A percentile compares a stretch with the other conserved stretches of the same genome.
phyloP scores from a whole-genome alignment of 1,140 invertebrate species.

The Neotoxoptera formosana region DNA sequence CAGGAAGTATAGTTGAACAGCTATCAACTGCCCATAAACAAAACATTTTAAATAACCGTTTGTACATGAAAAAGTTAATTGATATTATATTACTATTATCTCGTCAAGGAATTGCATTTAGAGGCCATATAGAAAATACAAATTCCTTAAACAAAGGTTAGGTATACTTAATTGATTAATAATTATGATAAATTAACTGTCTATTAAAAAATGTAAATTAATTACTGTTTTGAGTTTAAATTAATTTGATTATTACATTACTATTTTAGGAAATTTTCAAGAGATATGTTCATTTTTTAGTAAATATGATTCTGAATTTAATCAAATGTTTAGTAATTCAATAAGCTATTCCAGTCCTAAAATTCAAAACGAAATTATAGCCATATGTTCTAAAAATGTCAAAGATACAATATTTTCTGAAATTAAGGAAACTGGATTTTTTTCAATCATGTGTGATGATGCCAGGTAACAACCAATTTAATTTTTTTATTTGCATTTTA shows the following conservation, averaged over 20 bases:
- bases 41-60: not conserved
- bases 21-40: not conserved
- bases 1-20: not conserved
- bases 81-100: constrained; percentile 28
- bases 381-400: not conserved
- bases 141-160: not conserved
- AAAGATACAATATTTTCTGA: constrained; percentile 1
- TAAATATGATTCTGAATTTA: constrained; percentile 19
- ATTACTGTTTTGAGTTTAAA: not conserved
- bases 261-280: constrained; percentile 23
- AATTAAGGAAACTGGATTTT: constrained; percentile 8
- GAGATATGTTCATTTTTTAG: not conserved
- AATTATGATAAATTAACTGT: not conserved
- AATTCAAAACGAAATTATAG: constrained; percentile 25
- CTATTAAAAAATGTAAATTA: not conserved
- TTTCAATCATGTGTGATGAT: not conserved
- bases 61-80: not conserved
- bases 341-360: not conserved
- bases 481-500: too few relatives aligned
- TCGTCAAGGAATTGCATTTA: constrained; percentile 13
- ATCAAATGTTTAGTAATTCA: not conserved
- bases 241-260: not conserved
- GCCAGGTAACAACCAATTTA: not conserved
- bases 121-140: constrained; percentile 19
- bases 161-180: not conserved